These are phyloP conservation scores for Meandrina meandrites DNA, from an alignment of 92 coral and sea anemone species.

Conservation along the genomic window DNA sequence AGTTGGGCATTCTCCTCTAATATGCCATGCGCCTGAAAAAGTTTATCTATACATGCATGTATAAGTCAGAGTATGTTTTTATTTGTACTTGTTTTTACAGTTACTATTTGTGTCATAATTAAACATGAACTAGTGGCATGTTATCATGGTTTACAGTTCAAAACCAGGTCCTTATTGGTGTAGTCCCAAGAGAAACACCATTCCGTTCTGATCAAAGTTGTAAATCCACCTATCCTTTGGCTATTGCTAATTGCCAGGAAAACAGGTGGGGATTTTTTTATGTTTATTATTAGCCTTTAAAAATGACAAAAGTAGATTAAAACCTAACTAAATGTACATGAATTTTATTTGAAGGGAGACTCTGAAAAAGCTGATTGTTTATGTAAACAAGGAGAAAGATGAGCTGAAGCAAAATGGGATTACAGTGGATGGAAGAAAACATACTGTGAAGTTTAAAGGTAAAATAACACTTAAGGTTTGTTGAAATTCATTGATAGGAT, in stretches of 20 bases:
- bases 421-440: constrained; percentile 25
- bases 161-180: constrained; percentile 41
- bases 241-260: constrained; percentile 50
- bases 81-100: no score
- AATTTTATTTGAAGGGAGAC: neutral
- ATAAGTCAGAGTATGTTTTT: no score
- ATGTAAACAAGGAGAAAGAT: constrained; percentile 7
- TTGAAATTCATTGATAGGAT: no score
- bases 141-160: neutral
- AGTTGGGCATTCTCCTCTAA: no score
- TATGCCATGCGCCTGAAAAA: no score
- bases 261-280: constrained; percentile 27
- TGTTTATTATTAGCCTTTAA: neutral
- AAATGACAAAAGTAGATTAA: neutral
- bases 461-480: no score
- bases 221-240: constrained; percentile 46
- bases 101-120: no score
- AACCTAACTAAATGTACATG: no score
- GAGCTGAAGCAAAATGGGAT: constrained; percentile 4
- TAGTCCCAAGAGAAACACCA: constrained; percentile 23
- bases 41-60: no score
- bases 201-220: constrained; percentile 44
- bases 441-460: constrained; percentile 8
- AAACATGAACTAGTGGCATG: no score
- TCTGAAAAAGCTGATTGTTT: neutral